phyloP scores from a whole-genome alignment of 2,113 vertebrate species.

The Sphaerodactylus townsendi region DNA sequence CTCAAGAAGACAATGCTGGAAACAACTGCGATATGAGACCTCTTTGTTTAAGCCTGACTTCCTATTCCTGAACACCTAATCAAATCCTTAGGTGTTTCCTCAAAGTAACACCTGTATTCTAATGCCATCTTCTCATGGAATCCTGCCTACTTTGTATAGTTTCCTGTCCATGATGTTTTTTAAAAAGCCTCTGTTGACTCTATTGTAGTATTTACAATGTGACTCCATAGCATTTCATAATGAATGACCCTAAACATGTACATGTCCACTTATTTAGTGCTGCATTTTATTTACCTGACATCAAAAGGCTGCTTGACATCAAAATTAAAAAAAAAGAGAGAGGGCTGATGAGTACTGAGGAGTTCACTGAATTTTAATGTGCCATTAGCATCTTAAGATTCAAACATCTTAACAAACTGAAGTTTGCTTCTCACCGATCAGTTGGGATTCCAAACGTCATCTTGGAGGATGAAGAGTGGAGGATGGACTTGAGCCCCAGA shows the following conservation, averaged over 20 bases:
- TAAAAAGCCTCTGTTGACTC: background rate
- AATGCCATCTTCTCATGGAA: background rate
- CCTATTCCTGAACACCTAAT: background rate
- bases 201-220: background rate
- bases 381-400: conserved; percentile 26
- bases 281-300: conserved; percentile 48
- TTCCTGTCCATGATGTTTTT: background rate
- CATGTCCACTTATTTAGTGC: conserved; percentile 52
- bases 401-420: too few relatives aligned
- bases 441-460: too few relatives aligned
- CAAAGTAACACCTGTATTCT: background rate
- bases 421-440: too few relatives aligned
- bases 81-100: background rate
- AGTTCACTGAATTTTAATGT: conserved; percentile 67
- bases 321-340: conserved; percentile 62
- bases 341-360: conserved; percentile 62
- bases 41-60: background rate
- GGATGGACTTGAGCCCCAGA: too few relatives aligned
- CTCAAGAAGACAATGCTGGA: background rate
- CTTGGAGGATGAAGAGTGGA: too few relatives aligned
- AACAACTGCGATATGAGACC: background rate
- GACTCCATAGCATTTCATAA: conserved; percentile 27
- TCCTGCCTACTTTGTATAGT: background rate
- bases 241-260: conserved; percentile 56
- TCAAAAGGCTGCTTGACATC: conserved; percentile 40